A percentile compares a stretch with the other conserved stretches of the same genome.
phyloP scores from a whole-genome alignment of 2,113 vertebrate genomes.

The Spermophilus dauricus region DNA sequence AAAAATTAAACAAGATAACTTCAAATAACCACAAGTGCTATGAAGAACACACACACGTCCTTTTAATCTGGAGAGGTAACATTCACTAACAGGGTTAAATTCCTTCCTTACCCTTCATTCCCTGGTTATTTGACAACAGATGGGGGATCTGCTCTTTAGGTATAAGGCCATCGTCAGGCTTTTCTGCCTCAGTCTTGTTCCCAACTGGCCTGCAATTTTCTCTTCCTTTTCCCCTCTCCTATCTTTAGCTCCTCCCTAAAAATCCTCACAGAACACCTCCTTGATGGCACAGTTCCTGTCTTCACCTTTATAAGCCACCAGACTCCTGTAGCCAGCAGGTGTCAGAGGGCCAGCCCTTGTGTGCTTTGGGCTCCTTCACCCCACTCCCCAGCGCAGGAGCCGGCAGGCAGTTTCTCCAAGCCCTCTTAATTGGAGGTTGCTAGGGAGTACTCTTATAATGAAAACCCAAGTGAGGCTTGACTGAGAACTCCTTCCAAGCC shows the following conservation, averaged over 20 bases:
- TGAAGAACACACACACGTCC: neutral
- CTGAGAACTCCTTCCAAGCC: neutral
- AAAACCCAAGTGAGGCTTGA: neutral
- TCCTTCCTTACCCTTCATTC: neutral
- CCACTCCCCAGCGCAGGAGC: neutral
- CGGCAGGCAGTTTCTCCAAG: neutral
- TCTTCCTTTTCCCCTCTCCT: neutral
- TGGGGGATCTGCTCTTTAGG: neutral
- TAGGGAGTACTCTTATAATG: neutral
- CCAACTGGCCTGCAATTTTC: neutral
- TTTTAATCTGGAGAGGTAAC: neutral
- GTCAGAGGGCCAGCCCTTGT: neutral
- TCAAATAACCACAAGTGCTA: neutral
- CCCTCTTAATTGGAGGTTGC: slow-evolving; percentile 60
- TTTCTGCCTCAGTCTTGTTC: neutral
- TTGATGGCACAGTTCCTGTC: neutral
- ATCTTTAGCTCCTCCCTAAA: neutral
- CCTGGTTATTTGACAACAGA: neutral
- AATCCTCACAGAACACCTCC: neutral
- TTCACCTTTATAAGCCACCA: neutral
- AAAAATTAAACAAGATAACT: neutral
- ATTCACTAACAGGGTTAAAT: neutral
- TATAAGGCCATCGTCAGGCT: neutral
- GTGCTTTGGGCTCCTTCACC: neutral
- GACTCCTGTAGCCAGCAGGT: neutral